A percentile compares a stretch with the other conserved stretches of the same genome.
phyloP scores from a whole-genome alignment of 1,140 invertebrate genomes.

The Zaprionus capensis region DNA sequence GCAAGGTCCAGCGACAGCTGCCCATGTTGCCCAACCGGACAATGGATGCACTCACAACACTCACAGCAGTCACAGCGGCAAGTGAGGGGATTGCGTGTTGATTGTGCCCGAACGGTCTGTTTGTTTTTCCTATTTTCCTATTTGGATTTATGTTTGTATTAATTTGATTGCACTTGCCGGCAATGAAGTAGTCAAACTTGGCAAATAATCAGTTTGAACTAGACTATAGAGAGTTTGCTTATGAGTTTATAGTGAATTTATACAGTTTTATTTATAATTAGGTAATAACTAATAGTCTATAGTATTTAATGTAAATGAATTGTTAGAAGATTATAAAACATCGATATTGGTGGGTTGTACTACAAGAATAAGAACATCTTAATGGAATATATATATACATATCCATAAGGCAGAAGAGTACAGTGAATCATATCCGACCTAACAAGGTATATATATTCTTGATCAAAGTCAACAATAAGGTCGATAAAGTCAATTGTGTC shows the following conservation, averaged over 20 bases:
- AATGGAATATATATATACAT: too few species aligned
- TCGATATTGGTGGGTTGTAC: too few species aligned
- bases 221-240: neutral
- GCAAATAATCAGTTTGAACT: neutral
- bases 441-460: too few species aligned
- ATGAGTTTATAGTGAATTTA: neutral
- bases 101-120: conserved; percentile 31
- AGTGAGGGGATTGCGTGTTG: neutral
- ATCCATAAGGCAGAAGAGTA: too few species aligned
- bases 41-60: conserved; percentile 15
- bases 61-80: conserved; percentile 8
- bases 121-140: conserved; percentile 44
- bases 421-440: too few species aligned
- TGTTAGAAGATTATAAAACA: too few species aligned
- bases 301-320: too few species aligned
- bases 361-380: too few species aligned
- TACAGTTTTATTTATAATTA: neutral
- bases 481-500: too few species aligned
- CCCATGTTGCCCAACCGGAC: conserved; percentile 39
- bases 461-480: too few species aligned
- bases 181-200: conserved; percentile 4
- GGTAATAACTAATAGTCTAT: too few species aligned
- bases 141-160: conserved; percentile 58
- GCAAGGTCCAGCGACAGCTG: conserved; percentile 53
- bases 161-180: conserved; percentile 54